Evolutionary conservation across 92 coral and sea anemone genomes (phyloP), one percentile per base, ranked within the genome.

Genomic region (Umimayanthus kanabou): DNA sequence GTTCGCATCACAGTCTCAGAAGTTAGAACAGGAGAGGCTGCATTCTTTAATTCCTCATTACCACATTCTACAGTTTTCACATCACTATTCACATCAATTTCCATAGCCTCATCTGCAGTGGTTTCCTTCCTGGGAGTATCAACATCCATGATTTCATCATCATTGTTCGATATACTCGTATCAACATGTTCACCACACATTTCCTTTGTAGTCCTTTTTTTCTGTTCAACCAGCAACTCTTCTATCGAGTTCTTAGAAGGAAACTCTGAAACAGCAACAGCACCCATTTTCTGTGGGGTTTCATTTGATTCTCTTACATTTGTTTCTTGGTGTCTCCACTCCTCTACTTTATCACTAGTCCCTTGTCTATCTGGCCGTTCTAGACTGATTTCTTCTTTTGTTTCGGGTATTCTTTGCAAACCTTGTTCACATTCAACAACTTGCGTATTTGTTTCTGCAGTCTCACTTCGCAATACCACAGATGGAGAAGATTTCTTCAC

Each of bases 1-100:
- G 37, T n/a, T 43, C 25, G 20, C 65, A 66, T 0, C 10, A 55
- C 43, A 11, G 20, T 3, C 29, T 67, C 58, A 26, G 9, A 25
- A 20, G 26, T 7, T n/a, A 25, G 58, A 67, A 40, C 76, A 25
- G 76, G 15, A 14, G 18, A 82, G n/a, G 40, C 33, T 28, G 64
- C 37, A 14, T 67, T 18, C 26, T 45, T 70, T 13, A 50, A 43
- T 45, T 69, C 86, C 39, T 82, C 43, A 23, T 33, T 64, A 39
- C 28, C 4, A 65, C 79, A 75, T 33, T 33, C n/a, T 18, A 75
- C 79, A 39, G 53, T 75, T 40, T 75, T 75, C 10, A 39, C 18
- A 20, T 39, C 79, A 74, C 79, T 74, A 4, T 2, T 74, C 49
- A 81, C 74, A 61, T 65, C 22, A 82, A 43, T 65, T 18, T 81